phyloP scores from a whole-genome alignment of 2,888 invertebrate genomes.

The Villa cingulata region DNA sequence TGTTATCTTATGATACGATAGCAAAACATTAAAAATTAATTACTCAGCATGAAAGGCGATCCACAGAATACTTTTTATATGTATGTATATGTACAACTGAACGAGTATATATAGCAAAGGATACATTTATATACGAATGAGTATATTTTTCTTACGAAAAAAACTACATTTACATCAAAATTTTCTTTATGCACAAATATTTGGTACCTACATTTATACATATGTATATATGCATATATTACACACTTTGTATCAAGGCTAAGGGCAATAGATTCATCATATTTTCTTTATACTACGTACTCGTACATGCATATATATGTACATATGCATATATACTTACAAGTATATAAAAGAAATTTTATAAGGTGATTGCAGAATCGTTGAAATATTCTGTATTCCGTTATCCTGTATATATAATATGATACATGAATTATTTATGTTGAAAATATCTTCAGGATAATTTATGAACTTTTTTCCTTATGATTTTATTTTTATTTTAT shows the following conservation, averaged over 20 bases:
- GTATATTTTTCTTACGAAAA: too few species aligned
- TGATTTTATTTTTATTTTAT: not conserved
- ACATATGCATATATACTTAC: not conserved
- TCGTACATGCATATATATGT: not conserved
- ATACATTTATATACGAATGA: not conserved
- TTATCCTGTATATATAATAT: not conserved
- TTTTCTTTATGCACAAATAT: too few species aligned
- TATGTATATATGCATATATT: too few species aligned
- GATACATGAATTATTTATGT: constrained; percentile 14
- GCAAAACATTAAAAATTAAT: constrained; percentile 15
- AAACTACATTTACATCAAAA: too few species aligned
- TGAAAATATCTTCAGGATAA: constrained; percentile 15
- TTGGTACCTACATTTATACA: too few species aligned
- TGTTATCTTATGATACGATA: constrained; percentile 3
- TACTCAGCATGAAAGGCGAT: constrained; percentile 6
- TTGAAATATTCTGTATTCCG: constrained; percentile 7
- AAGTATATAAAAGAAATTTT: not conserved
- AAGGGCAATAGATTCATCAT: constrained; percentile 13
- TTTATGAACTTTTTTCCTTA: constrained; percentile 12
- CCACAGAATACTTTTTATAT: not conserved
- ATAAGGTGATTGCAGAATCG: too few species aligned
- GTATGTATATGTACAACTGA: too few species aligned
- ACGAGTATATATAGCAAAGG: too few species aligned
- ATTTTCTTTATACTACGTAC: constrained; percentile 8
- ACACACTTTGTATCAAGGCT: not conserved